phyloP scores from a whole-genome alignment of 2,113 vertebrate genomes.

The Micronycteris hirsuta region DNA sequence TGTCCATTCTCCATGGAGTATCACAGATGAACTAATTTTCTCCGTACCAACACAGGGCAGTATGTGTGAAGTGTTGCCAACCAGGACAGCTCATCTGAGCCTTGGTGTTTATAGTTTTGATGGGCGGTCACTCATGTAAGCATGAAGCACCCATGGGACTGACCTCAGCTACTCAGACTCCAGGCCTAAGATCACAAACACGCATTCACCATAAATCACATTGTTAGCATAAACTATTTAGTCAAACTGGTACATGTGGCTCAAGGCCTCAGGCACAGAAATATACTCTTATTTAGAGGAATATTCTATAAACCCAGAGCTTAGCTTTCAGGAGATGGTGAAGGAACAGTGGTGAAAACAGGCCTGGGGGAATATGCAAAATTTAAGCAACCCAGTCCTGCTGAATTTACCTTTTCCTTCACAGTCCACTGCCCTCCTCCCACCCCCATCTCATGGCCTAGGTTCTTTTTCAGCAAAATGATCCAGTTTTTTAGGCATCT shows the following conservation, averaged over 20 bases:
- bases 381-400: neutral
- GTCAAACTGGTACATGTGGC: neutral
- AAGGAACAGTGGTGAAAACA: neutral
- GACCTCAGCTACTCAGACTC: neutral
- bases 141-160: neutral
- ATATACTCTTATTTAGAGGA: neutral
- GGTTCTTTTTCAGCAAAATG: neutral
- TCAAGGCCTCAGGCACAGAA: neutral
- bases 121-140: neutral
- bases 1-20: neutral
- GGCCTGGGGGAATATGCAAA: accelerated
- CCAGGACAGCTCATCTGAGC: neutral
- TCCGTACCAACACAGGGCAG: neutral
- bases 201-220: neutral
- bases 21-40: neutral
- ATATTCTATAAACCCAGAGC: neutral
- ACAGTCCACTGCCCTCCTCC: neutral
- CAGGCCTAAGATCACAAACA: neutral
- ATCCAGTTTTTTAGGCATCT: neutral
- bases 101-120: neutral
- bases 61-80: neutral
- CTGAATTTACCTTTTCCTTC: neutral
- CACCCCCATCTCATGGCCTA: neutral
- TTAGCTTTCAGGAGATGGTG: neutral
- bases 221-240: neutral